Base-by-base conservation (phyloP, 2,888 invertebrate genomes). In the Tyria jacobaeae region DNA sequence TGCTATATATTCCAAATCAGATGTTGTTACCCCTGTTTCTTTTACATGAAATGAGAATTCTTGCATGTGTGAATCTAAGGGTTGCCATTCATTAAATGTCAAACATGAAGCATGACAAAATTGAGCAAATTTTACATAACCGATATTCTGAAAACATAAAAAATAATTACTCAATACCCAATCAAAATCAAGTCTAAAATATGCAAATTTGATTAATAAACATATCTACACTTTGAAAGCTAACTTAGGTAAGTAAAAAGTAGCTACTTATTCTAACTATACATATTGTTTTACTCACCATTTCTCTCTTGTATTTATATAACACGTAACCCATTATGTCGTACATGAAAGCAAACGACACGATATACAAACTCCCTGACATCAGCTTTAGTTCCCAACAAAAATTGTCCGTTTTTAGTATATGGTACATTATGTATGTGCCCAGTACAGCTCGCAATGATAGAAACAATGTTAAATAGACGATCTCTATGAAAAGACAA, bases 361-460 rank as follows among this genome's bases (percentile, higher is more conserved):
- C 89, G 0, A 86, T 47, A 64, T 94, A 94, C 37, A 94, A 85
- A 12, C 88, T 67, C 1, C 89, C 12, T 0, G 89, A 87, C 25
- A 92, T 80, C 0, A 90, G 17, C 78, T 93, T 94, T 56, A 88
- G 88, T 44, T 91, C 87, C 52, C 76, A 56, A 60, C 94, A 93
- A 69, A 95, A 92, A 50, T 86, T 76, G 35, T 93, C 83, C 0
- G 90, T 87, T 7, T 76, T 71, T 7, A 95, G 49, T 49, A 95
- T 89, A 65, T 85, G 84, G 71, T 83, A 85, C 15, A 94, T 78
- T n/a, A 94, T 78, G 71, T 90, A 92, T 1, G 94, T 92, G 21
- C 96, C 95, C 27, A 95, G 74, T 1, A 94, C 60, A 1, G 95
- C 93, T 21, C 96, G 88, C 41, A 95, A 79, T 0, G 82, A 31